Evolutionary conservation across 1,140 invertebrate genomes (phyloP), one percentile per base, ranked within the genome.

Genomic region (Argopecten irradians): DNA sequence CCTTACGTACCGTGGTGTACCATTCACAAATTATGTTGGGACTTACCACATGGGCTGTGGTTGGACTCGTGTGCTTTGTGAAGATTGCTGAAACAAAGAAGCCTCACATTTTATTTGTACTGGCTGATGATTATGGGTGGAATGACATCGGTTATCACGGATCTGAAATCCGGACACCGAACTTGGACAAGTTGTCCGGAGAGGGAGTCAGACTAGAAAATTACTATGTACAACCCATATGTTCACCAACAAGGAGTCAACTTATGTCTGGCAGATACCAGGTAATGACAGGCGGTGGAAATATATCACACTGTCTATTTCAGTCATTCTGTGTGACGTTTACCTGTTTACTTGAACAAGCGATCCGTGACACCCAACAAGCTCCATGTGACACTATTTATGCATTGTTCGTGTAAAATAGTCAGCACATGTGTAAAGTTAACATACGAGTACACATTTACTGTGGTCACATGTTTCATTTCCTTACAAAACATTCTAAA

Each of bases 81-180:
- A 71, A 71, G 7, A 71, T 16, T 71, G 55, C 28, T n/a, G n/a
- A 28, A n/a, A 16, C 55, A 83, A 82, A 88, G 34, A 82, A 88
- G 46, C 93, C 92, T 33, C 90, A 93, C 83, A 93, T 93, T 55
- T 84, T 93, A 16, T 92, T 93, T 84, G 86, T 93, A 14, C 43
- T 93, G 14, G 92, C 93, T 13, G 93, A 93, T 83, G 93, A 93
- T 83, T 92, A 90, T 55, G 93, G 93, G 5, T 93, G 71, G 36
- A 87, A 93, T 83, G 93, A 93, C 83, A 83, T 93, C 28, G 91
- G 92, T 11, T 93, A 93, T 46, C 93, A 93, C 85, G 89, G 90
- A 22, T 92, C 90, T 0, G 91, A 98, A 95, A 93, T 93, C 32
- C 86, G 87, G n/a, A 93, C 93, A 8, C 93, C 93, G 8, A 92